Evolutionary conservation across 2,888 invertebrate genomes (phyloP).

Genomic region (Drosophila neotestacea): DNA sequence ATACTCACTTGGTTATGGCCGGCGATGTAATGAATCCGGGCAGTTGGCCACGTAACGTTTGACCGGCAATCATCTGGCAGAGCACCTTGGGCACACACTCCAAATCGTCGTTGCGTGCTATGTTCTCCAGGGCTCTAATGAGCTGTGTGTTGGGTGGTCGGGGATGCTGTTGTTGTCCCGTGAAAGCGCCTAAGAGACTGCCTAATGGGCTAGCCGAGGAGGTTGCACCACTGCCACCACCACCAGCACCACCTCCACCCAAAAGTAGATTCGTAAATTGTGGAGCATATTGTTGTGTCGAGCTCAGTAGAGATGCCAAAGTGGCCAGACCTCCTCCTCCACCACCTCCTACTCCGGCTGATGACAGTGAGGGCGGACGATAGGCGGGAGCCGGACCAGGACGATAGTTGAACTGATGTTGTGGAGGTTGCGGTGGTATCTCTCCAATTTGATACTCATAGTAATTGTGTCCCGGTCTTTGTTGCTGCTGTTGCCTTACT

Average conservation of each 20-base stretch:
- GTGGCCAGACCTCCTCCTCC: constrained; percentile 71
- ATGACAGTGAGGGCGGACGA: constrained; percentile 53
- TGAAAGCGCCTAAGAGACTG: constrained; percentile 81
- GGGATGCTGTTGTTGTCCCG: constrained; percentile 53
- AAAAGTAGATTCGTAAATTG: constrained; percentile 83
- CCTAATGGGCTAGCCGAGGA: constrained; percentile 74
- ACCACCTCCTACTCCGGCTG: constrained; percentile 19
- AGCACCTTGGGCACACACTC: constrained; percentile 92
- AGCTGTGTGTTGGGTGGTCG: constrained; percentile 83
- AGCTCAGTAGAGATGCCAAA: constrained; percentile 73
- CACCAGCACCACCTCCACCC: constrained; percentile 53
- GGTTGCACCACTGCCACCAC: constrained; percentile 29
- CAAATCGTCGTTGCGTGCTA: constrained; percentile 90
- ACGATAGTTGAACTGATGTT: constrained; percentile 64
- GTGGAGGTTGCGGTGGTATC: constrained; percentile 69
- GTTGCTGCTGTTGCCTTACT: constrained; percentile 39
- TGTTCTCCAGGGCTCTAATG: constrained; percentile 87
- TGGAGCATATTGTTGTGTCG: constrained; percentile 82
- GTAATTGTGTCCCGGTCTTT: constrained; percentile 75
- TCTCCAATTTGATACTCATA: constrained; percentile 82
- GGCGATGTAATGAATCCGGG: constrained; percentile 84
- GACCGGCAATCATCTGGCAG: constrained; percentile 90
- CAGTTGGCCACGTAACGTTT: constrained; percentile 83
- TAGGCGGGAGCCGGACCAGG: constrained; percentile 52
- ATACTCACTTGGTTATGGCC: constrained; percentile 84